Evolutionary conservation across 2,797 vertebrate genomes (phyloP).

Genomic region (Onychomys torridus): DNA sequence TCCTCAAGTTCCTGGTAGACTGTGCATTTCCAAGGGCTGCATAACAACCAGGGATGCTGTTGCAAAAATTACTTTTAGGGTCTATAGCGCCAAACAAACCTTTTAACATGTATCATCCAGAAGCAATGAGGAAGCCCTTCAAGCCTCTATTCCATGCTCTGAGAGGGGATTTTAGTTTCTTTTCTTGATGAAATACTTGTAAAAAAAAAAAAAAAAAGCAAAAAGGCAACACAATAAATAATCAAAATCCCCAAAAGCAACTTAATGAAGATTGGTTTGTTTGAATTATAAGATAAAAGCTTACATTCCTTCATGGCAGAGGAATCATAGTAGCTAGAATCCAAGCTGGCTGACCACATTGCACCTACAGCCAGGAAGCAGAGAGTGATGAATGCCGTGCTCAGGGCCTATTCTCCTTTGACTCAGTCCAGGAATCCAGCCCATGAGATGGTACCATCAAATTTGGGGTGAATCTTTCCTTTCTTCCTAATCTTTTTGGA

Average conservation of each 20-base stretch:
- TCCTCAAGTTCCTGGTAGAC: not conserved
- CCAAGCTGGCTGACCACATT: not conserved
- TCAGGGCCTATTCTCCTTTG: not conserved
- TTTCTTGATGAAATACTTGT: not conserved
- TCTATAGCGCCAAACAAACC: not conserved
- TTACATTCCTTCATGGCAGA: not conserved
- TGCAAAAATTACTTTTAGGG: not conserved
- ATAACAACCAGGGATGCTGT: not conserved
- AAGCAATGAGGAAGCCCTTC: not conserved
- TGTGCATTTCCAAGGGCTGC: not conserved
- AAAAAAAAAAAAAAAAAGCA: not conserved
- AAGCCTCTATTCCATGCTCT: not conserved
- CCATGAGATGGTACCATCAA: not conserved
- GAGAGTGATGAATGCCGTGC: not conserved
- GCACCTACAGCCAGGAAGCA: not conserved
- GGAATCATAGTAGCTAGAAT: not conserved
- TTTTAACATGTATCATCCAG: not conserved
- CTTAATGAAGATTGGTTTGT: not conserved
- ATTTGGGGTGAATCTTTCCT: not conserved
- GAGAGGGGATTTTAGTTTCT: not conserved
- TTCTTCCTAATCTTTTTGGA: not conserved
- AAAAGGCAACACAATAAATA: not conserved
- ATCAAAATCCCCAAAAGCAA: not conserved
- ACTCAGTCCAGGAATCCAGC: not conserved
- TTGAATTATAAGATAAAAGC: not conserved